Conservation (phyloP, 2,888 invertebrate species). For the Cerastis leucographa region DNA sequence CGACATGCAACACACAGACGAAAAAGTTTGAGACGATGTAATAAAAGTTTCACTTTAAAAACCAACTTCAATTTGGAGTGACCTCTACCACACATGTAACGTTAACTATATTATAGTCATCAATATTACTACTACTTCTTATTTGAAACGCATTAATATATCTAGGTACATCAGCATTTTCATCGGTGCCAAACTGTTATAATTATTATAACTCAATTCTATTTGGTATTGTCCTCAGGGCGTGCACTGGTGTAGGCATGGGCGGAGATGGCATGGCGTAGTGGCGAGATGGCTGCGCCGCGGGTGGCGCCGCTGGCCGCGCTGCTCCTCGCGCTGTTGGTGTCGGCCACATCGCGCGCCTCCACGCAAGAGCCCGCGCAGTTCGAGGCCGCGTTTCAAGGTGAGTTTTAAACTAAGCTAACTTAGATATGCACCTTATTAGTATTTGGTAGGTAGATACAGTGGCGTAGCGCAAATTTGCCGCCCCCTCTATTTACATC, state of each 20-base stretch:
- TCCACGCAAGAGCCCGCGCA: conserved; percentile 83
- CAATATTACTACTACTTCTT: too few relatives aligned
- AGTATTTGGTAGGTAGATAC: background rate
- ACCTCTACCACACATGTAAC: too few relatives aligned
- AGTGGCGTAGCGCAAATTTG: too few relatives aligned
- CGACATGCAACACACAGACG: too few relatives aligned
- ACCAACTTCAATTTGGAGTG: too few relatives aligned
- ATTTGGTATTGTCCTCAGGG: conserved; percentile 65
- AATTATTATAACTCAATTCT: background rate
- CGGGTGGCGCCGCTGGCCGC: conserved; percentile 79
- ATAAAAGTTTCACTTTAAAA: too few relatives aligned
- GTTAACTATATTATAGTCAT: too few relatives aligned
- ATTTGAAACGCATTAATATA: background rate
- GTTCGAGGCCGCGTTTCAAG: conserved; percentile 92
- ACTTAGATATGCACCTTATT: background rate
- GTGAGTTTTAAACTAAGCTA: conserved; percentile 74
- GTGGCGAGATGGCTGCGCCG: conserved; percentile 83
- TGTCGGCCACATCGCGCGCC: conserved; percentile 75
- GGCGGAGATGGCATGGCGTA: conserved; percentile 87
- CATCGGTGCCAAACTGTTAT: background rate
- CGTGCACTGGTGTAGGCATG: conserved; percentile 75
- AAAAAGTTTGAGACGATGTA: too few relatives aligned
- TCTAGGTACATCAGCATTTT: background rate
- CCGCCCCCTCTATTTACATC: too few relatives aligned
- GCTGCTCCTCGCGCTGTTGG: conserved; percentile 78